Base-by-base conservation (phyloP, 2,113 vertebrate genomes). In the Pachyramphus minor region DNA sequence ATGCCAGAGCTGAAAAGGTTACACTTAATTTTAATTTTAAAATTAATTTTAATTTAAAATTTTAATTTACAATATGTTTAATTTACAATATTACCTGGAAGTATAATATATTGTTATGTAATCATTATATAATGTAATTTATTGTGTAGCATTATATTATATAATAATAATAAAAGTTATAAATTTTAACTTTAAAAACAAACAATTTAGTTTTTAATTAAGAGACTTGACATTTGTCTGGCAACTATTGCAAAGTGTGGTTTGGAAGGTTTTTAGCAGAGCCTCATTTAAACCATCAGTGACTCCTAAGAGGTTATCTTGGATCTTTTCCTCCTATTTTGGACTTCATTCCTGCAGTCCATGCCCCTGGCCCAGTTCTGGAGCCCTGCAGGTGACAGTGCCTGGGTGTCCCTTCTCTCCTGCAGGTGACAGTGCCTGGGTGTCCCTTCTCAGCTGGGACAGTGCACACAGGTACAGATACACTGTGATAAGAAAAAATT, bases 381-480 rank as follows among this genome's bases (percentile, higher is more conserved):
- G 60, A 28, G 13, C 47, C 28, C 35, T 20, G 63, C 1, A 23
- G 5, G 27, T 44, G 68, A 64, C 72, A 55, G 64, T 49, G 16
- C 30, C 66, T 2, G 4, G 41, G 28, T 56, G 62, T 42, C 78
- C 80, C 79, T 28, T 44, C 74, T 58, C 27, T n/a, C 28, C 35
- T 20, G 63, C 1, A 23, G 5, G 27, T 44, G 68, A 64, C 72
- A 55, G 64, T 49, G 16, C 30, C 66, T 2, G 4, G 41, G 28
- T 56, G 62, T 42, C 78, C 80, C 79, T 28, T 44, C 74, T 58
- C 27, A 4, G 8, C 67, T 52, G 60, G 69, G 56, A 6, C 47
- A 42, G 69, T 31, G 15, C 50, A 15, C 19, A 0, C 2, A 0
- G 14, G 1, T 12, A 7, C 1, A 0, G 39, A 27, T 52, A 24